Evolutionary conservation across 2,888 invertebrate species (phyloP), one percentile per base, ranked within the genome.

Genomic region (Myopa tessellatipennis): DNA sequence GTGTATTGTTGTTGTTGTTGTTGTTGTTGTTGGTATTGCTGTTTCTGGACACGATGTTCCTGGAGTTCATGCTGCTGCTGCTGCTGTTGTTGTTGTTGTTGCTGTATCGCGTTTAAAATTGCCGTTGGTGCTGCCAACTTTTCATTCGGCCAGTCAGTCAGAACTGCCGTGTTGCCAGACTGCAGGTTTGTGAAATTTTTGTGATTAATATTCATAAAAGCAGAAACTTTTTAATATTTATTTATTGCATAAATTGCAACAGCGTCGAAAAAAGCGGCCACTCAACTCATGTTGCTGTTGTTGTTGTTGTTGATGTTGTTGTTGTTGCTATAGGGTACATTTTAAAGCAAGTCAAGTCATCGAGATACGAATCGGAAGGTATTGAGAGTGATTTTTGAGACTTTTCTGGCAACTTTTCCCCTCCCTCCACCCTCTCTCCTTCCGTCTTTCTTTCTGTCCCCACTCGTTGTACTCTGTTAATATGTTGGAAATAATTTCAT

Each of bases 161-260:
- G 6, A 55, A 18, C 52, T 55, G 55, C n/a, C n/a, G 45, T 72
- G 72, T 58, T 60, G 60, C 45, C 60, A 45, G 45, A 45, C 36
- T 77, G 63, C 79, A 55, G 5, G 77, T 82, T 79, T 81, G 40
- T 77, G 78, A 80, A 83, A 81, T 82, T 83, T 82, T 81, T 81
- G 78, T 82, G 82, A 82, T 85, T 85, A 85, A 85, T 85, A 85
- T 85, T 85, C 85, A 85, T 84, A 84, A 82, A 83, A 83, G 83
- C 80, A 81, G 82, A 82, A 83, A 83, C 83, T 85, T 84, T 84
- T 82, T 83, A 82, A 84, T 84, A 84, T 85, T 83, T 84, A 84
- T 85, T 85, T 85, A 84, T 84, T 82, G 82, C 77, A 81, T 73
- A 76, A 76, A 78, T 69, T 74, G 69, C 52, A 74, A 55, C 65